Base-by-base conservation (phyloP, 2,113 vertebrate genomes). In the Percina caprodes region DNA sequence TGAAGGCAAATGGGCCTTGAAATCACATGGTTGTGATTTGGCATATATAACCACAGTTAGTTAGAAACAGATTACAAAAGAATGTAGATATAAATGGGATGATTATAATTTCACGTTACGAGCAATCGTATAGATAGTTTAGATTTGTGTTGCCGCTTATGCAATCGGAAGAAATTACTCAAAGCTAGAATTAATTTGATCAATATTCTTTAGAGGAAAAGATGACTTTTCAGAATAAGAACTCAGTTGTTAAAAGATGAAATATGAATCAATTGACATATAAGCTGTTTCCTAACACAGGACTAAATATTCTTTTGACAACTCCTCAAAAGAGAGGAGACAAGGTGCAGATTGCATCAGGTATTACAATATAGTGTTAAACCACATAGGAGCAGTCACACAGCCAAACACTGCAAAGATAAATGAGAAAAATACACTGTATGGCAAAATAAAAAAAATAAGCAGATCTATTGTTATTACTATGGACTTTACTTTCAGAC, bases 401-500 rank as follows among this genome's bases (percentile, higher is more conserved):
- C 69, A 65, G 52, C 60, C 77, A 81, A 68, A 79, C 80, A 75
- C 55, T 14, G 39, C 39, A 13, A 15, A 86, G 77, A 82, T 60
- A 82, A 90, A 82, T 67, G 77, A 54, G 70, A 58, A 65, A 62
- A 88, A 69, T 51, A 55, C 18, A 18, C 46, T 62, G 54, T 73
- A 72, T 63, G 68, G 5, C 35, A 3, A 54, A 83, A 82, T 65
- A 84, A 42, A 42, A 11, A 39, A 42, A 11, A 79, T 59, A 51
- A 63, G 66, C 61, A 42, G 62, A 77, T 15, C 81, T 83, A 87
- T 85, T 84, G 81, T 86, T 67, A 71, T 58, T 59, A 48, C 81
- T 75, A 62, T 60, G 56, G 69, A 74, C 73, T 65, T 76, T 60
- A 69, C 68, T 78, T 62, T 84, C 66, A 75, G 24, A 74, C 70